phyloP scores from a whole-genome alignment of 2,797 vertebrate species.

The Delichon dasypus region DNA sequence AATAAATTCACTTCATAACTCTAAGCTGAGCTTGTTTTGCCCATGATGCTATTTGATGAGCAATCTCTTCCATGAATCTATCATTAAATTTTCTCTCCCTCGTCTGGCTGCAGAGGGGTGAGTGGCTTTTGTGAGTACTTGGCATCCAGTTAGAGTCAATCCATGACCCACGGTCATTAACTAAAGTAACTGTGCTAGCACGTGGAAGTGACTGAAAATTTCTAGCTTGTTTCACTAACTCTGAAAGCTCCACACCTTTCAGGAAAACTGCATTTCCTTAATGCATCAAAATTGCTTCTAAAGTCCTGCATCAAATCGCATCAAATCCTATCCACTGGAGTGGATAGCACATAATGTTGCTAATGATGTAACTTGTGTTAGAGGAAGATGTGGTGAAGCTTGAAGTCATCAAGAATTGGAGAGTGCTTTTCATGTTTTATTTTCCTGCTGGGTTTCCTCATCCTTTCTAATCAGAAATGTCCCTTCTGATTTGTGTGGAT shows the following conservation, averaged over 20 bases:
- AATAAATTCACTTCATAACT: background rate
- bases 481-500: background rate
- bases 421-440: background rate
- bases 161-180: background rate
- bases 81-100: background rate
- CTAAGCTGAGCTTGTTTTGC: background rate
- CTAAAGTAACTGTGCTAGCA: background rate
- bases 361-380: background rate
- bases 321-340: background rate
- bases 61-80: background rate
- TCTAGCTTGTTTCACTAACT: background rate
- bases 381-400: background rate
- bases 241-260: background rate
- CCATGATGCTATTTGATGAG: background rate
- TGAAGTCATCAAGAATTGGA: background rate
- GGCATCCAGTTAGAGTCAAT: background rate
- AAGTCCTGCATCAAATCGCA: background rate
- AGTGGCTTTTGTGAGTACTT: background rate
- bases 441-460: background rate
- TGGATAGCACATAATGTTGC: background rate
- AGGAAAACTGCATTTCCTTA: background rate
- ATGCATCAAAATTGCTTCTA: background rate
- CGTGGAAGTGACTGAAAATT: background rate
- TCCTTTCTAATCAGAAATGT: background rate
- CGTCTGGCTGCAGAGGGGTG: background rate